Base-by-base conservation (phyloP, 2,888 invertebrate genomes). In the Laothoe populi region DNA sequence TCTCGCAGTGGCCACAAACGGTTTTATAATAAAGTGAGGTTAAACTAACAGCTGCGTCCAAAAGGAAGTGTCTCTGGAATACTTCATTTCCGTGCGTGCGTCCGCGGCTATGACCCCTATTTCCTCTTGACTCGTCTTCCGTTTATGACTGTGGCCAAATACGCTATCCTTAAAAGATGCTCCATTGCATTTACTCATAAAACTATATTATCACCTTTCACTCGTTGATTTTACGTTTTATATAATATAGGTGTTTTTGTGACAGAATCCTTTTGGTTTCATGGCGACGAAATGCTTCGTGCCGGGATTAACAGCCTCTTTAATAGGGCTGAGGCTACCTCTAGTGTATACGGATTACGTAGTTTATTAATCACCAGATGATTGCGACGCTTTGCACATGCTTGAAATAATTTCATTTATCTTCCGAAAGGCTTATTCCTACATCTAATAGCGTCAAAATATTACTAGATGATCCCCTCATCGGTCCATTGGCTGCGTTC, bases 61-160 rank as follows among this genome's bases (percentile, higher is more conserved):
- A 68, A 69, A 70, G 82, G 81, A 80, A 83, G 71, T 71, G 68
- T 66, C 72, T 72, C 75, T 70, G 80, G 82, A 71, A 66, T 68
- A 73, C 64, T 83, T 86, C 82, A 86, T 87, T 86, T 87, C 87
- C 87, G 84, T 75, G 81, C 82, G 81, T 82, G 81, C 77, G 75
- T 72, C 74, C 75, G 80, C 74, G 75, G 75, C 73, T 70, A 66
- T 67, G 68, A 67, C 70, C 73, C 78, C 81, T 82, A 84, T 81
- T 82, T 84, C 80, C 83, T 83, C 75, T 72, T 71, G 67, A 62
- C 68, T 75, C 75, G 79, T 77, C 80, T 77, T 78, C 77, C 77
- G 75, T 84, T 85, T 84, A 84, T 78, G 63, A 57, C 16, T 57
- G 46, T 31, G 59, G 57, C 21, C 57, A 58, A 58, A 62, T 48